Base-by-base conservation (phyloP, 2,888 invertebrate species). In the Meiosimyza decipiens region DNA sequence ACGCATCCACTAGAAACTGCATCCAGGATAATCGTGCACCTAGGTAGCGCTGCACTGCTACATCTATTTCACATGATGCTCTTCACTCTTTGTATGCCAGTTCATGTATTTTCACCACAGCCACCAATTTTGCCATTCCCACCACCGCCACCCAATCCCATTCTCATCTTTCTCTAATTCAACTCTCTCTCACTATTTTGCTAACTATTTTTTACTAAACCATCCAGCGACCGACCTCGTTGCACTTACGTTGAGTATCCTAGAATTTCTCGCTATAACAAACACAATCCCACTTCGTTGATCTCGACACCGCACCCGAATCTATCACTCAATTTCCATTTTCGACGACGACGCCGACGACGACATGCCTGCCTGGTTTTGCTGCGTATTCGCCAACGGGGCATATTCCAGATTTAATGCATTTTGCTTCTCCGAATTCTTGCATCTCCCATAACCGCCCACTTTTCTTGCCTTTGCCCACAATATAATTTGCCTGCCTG, bases 351-450 rank as follows among this genome's bases (percentile, higher is more conserved):
- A 40, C 40, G 40, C 22, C 40, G 40, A 40, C 40, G 40, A 40
- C 40, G 40, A 40, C 40, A 5, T 40, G 40, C 40, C 40, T 40
- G 40, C 40, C 40, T 40, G 40, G 40, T 40, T 40, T 40, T 47
- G 54, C 15, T 52, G 55, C 55, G 73, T 59, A 49, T 69, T 55
- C 73, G 69, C 65, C 68, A 63, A 55, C 63, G 68, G 72, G 55
- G 63, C 72, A 72, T 67, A 72, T 63, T 54, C 49, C 49, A 63
- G 72, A 72, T 72, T 72, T 63, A 68, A 68, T 72, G 72, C 72
- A 72, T 63, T 72, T 63, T 54, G 50, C 67, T 67, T 62, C 54
- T 40, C 9, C 40, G 9, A 40, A 9, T 40, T 40, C 40, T 40
- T 40, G 40, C 40, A 40, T 40, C 40, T 9, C 40, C 40, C 40